Percentiles rank a stretch among this genome's conserved stretches.
Conservation (phyloP, 1,140 invertebrate genomes). For the Drosophila kurseongensis region DNA sequence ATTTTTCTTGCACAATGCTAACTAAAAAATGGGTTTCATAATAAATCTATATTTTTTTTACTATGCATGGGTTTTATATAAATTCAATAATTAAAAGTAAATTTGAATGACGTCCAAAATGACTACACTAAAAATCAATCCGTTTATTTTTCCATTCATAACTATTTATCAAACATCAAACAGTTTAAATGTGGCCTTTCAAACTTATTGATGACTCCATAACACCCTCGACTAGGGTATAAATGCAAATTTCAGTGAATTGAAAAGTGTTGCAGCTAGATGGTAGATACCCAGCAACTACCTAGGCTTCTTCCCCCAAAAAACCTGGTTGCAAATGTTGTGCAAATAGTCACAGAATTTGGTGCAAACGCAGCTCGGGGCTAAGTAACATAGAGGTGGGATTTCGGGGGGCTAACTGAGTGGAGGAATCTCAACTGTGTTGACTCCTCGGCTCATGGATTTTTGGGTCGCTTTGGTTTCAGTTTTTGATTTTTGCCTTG, state of each 20-base stretch:
- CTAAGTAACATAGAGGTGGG: conserved; percentile 9
- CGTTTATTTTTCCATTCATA: too few relatives aligned
- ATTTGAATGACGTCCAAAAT: too few relatives aligned
- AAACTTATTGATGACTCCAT: not conserved
- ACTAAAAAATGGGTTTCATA: not conserved
- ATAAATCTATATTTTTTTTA: too few relatives aligned
- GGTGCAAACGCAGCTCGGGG: conserved; percentile 45
- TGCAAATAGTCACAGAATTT: conserved; percentile 62
- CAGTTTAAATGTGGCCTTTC: too few relatives aligned
- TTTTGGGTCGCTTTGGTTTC: conserved; percentile 42
- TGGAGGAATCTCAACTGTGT: conserved; percentile 24
- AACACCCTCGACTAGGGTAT: conserved; percentile 6
- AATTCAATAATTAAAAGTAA: too few relatives aligned
- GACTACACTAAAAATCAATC: too few relatives aligned
- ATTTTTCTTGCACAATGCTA: not conserved
- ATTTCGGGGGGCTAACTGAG: not conserved
- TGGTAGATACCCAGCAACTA: conserved; percentile 13
- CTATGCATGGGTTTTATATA: not conserved
- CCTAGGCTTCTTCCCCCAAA: conserved; percentile 22
- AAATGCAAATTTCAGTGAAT: conserved; percentile 20
- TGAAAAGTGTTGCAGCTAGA: conserved; percentile 25
- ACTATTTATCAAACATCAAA: too few relatives aligned
- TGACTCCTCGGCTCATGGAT: conserved; percentile 8
- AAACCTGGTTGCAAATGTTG: conserved; percentile 47
- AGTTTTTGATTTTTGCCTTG: conserved; percentile 57